Evolutionary conservation across 1,140 invertebrate species (phyloP).

Genomic region (Schlechtendalia chinensis): DNA sequence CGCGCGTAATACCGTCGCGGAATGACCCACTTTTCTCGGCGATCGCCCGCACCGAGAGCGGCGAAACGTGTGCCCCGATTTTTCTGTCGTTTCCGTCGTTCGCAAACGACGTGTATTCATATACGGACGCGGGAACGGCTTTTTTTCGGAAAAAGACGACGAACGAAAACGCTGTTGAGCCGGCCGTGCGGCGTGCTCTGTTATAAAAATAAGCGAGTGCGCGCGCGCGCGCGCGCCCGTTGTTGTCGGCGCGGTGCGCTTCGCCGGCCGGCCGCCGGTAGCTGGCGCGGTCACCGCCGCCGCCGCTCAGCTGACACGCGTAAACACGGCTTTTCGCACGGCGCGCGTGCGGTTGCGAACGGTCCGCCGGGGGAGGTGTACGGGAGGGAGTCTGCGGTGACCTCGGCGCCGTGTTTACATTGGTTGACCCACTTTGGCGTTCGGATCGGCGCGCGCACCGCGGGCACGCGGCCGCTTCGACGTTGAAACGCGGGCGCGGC

Average conservation of each 20-base stretch:
- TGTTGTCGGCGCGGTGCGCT: not conserved
- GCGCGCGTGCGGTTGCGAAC: not conserved
- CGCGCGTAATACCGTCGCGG: not conserved
- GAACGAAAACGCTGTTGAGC: slow-evolving; percentile 5
- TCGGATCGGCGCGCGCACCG: slow-evolving; percentile 25
- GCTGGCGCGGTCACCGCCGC: not conserved
- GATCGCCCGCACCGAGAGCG: no score
- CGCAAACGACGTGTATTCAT: not conserved
- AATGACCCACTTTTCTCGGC: slow-evolving; percentile 31
- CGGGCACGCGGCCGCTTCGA: not conserved
- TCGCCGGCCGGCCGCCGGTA: slow-evolving; percentile 16
- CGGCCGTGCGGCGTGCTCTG: not conserved
- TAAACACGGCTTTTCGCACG: slow-evolving; percentile 43
- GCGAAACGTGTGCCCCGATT: no score
- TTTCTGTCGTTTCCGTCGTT: no score
- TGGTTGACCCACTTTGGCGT: slow-evolving; percentile 45
- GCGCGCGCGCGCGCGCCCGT: no score
- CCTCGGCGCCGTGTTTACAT: slow-evolving; percentile 48
- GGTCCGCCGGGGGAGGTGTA: not conserved
- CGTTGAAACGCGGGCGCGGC: not conserved
- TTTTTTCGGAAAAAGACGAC: not conserved
- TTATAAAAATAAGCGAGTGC: no score
- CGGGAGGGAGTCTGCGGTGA: slow-evolving; percentile 19
- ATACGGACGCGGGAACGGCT: no score
- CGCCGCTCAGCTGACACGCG: slow-evolving; percentile 41